Conservation (phyloP, 2,113 vertebrate genomes). For the Epinephelus fuscoguttatus region DNA sequence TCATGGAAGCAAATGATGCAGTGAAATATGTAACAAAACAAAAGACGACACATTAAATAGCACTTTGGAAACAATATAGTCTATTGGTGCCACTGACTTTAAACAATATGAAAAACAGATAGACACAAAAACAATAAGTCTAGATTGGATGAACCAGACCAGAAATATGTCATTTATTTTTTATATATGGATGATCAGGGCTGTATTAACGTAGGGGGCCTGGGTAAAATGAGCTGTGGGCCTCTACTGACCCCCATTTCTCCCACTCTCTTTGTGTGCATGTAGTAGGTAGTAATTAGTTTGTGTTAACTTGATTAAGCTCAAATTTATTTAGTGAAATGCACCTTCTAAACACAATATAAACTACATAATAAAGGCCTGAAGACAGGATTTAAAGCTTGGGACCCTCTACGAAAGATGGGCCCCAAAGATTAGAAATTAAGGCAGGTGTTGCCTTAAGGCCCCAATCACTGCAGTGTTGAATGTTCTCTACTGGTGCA, state of each 20-base stretch:
- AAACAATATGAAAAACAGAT: not conserved
- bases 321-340: not conserved
- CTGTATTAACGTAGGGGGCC: not conserved
- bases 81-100: not conserved
- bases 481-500: too few species aligned
- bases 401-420: not conserved
- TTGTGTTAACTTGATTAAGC: not conserved
- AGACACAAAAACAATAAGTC: not conserved
- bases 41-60: slow-evolving; percentile 18
- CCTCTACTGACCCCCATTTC: not conserved
- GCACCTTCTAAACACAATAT: not conserved
- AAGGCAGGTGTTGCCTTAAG: not conserved
- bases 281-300: not conserved
- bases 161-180: not conserved
- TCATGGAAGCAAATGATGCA: slow-evolving; percentile 29
- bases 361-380: not conserved
- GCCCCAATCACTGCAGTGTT: not conserved
- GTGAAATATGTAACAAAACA: slow-evolving; percentile 30
- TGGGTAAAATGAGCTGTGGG: not conserved
- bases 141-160: not conserved
- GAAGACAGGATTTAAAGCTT: not conserved
- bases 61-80: slow-evolving; percentile 16
- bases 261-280: not conserved
- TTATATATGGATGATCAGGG: not conserved
- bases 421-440: not conserved